Conservation (phyloP, 2,888 invertebrate species). For the Teinopalpus imperialis region DNA sequence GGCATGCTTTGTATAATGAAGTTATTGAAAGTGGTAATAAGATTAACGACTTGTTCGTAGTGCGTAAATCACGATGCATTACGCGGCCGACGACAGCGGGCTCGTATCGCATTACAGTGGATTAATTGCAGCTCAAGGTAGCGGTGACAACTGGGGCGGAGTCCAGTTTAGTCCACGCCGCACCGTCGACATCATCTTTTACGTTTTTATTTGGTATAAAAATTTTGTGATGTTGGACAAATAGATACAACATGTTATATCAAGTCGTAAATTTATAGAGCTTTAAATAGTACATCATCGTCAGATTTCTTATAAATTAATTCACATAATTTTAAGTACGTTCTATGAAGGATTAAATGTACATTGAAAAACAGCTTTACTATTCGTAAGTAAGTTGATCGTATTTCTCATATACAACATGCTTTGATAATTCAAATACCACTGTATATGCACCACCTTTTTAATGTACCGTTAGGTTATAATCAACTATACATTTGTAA, state of each 20-base stretch:
- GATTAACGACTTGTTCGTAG: slow-evolving; percentile 74
- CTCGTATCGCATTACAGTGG: slow-evolving; percentile 75
- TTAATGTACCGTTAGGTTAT: background rate
- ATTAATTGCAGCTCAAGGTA: slow-evolving; percentile 61
- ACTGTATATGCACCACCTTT: too few species aligned
- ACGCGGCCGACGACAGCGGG: slow-evolving; percentile 74
- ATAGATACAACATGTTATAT: too few species aligned
- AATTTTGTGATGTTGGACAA: too few species aligned
- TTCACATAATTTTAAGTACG: too few species aligned
- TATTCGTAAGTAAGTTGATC: too few species aligned
- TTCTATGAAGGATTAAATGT: too few species aligned
- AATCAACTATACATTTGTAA: slow-evolving; percentile 6
- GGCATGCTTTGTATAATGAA: slow-evolving; percentile 67
- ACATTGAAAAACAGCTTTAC: too few species aligned
- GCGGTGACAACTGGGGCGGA: slow-evolving; percentile 58
- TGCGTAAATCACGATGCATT: slow-evolving; percentile 79
- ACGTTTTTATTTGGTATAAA: background rate
- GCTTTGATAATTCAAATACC: too few species aligned
- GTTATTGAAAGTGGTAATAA: slow-evolving; percentile 81
- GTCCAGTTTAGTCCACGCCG: slow-evolving; percentile 5
- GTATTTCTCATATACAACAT: too few species aligned
- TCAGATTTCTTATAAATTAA: too few species aligned
- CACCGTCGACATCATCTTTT: background rate
- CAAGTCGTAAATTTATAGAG: too few species aligned
- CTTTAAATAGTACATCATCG: too few species aligned